phyloP scores from a whole-genome alignment of 2,113 vertebrate species.

The Actinemys pallida region DNA sequence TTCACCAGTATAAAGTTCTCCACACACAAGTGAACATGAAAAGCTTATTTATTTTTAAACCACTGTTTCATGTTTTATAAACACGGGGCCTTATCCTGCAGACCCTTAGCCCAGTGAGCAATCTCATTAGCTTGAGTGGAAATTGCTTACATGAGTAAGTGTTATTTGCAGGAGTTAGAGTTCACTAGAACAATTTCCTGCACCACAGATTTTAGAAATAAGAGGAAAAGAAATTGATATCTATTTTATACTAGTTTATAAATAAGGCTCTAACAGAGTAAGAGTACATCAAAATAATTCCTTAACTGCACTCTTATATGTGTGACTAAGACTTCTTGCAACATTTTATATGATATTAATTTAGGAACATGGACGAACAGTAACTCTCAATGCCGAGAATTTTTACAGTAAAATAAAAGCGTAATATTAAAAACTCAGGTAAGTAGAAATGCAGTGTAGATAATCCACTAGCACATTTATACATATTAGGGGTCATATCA shows the following conservation, averaged over 20 bases:
- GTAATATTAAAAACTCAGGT: background rate
- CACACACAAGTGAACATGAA: background rate
- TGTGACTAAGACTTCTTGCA: background rate
- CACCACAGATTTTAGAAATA: background rate
- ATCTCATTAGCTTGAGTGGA: background rate
- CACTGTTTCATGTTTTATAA: background rate
- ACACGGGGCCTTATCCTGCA: rapidly evolving
- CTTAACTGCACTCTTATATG: background rate
- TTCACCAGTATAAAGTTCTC: background rate
- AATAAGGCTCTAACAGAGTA: background rate
- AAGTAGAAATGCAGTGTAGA: background rate
- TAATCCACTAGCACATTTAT: background rate
- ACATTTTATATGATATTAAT: background rate
- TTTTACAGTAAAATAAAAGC: background rate
- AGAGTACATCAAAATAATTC: background rate
- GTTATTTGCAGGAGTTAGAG: rapidly evolving
- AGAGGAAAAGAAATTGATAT: background rate
- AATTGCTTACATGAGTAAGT: background rate
- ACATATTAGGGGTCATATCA: background rate
- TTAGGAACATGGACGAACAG: background rate
- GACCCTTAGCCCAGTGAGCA: rapidly evolving
- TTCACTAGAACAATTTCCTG: background rate
- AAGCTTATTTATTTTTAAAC: background rate
- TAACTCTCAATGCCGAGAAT: background rate
- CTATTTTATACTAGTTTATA: background rate